A percentile compares a stretch with the other conserved stretches of the same genome.
phyloP scores from a whole-genome alignment of 2,113 vertebrate genomes.

The Centrocercus urophasianus region DNA sequence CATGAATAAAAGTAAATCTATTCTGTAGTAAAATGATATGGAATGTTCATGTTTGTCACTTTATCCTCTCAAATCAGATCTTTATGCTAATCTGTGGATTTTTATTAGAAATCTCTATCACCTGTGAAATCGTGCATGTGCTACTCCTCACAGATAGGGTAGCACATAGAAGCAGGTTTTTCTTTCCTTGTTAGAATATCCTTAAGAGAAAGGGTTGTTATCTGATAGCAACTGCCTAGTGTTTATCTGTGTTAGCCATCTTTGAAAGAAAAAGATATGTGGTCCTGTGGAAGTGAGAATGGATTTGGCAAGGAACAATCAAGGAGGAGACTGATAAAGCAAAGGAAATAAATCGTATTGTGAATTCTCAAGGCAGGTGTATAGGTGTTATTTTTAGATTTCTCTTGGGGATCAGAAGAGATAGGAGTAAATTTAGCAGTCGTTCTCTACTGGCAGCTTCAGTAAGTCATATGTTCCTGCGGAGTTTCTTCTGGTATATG shows the following conservation, averaged over 20 bases:
- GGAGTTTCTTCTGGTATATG: not conserved
- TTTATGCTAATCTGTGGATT: not conserved
- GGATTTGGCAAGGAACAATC: not conserved
- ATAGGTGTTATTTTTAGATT: not conserved
- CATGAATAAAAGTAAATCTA: not conserved
- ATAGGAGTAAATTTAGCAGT: not conserved
- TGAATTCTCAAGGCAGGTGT: not conserved
- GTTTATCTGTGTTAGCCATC: not conserved
- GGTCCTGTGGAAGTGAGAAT: not conserved
- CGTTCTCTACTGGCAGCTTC: not conserved
- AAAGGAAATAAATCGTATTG: not conserved
- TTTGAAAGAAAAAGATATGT: not conserved
- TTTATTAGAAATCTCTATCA: not conserved
- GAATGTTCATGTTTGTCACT: not conserved
- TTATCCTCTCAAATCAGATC: not conserved
- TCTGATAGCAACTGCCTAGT: not conserved
- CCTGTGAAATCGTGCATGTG: not conserved
- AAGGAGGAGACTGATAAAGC: not conserved
- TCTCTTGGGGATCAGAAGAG: not conserved
- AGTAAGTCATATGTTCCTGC: not conserved
- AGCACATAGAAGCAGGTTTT: not conserved
- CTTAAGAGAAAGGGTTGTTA: not conserved
- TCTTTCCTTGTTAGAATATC: not conserved
- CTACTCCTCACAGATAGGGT: not conserved
- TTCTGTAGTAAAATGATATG: not conserved